A percentile compares a stretch with the other conserved stretches of the same genome.
Evolutionary conservation across 2,113 vertebrate species (phyloP).

Genomic region (Odocoileus hemionus): DNA sequence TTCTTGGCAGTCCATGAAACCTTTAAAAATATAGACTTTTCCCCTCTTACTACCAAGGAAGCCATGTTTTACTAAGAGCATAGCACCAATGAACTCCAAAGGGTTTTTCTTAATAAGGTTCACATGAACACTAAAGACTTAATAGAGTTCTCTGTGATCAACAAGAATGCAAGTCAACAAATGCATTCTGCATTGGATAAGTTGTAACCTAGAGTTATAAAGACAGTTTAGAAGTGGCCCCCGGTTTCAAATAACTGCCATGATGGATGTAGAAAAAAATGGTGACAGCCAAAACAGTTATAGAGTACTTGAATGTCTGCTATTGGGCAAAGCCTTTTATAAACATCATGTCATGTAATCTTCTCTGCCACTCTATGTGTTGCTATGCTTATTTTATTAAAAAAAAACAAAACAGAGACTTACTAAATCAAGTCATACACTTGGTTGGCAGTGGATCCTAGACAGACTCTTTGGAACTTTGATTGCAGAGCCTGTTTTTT

Average conservation of each 20-base stretch:
- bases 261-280: not conserved
- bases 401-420: not conserved
- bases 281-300: not conserved
- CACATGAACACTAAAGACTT: not conserved
- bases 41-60: conserved; percentile 58
- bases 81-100: conserved; percentile 8
- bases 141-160: not conserved
- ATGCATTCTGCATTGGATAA: not conserved
- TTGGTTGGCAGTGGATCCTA: not conserved
- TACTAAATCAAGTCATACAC: not conserved
- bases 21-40: conserved; percentile 70
- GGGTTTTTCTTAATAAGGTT: conserved; percentile 13
- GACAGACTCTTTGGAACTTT: not conserved
- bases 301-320: not conserved
- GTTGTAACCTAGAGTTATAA: not conserved
- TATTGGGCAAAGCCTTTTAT: not conserved
- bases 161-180: not conserved
- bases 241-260: not conserved
- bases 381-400: not conserved
- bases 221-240: not conserved
- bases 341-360: not conserved
- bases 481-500: not conserved
- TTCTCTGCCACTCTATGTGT: not conserved
- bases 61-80: conserved; percentile 46
- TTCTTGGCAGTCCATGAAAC: conserved; percentile 65